Percentiles rank a stretch among this genome's conserved stretches.
phyloP scores from a whole-genome alignment of 2,888 invertebrate genomes.

The Uropetala carovei region DNA sequence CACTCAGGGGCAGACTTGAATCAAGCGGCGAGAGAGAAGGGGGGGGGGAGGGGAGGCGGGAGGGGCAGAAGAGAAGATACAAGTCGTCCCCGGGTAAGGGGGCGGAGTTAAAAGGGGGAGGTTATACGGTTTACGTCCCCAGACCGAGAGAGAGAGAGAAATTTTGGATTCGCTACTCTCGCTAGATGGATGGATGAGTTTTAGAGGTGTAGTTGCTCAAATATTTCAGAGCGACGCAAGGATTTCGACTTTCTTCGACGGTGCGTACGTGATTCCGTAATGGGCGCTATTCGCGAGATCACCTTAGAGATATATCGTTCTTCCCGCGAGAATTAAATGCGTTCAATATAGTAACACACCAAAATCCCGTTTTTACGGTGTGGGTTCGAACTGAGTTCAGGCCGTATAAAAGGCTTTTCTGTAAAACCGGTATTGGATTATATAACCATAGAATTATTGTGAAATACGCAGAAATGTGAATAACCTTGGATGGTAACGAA shows the following conservation, averaged over 20 bases:
- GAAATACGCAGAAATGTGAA: too few species aligned
- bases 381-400: too few species aligned
- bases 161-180: slow-evolving; percentile 69
- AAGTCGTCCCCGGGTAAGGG: slow-evolving; percentile 67
- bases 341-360: too few species aligned
- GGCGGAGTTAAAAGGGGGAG: slow-evolving; percentile 68
- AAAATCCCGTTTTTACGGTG: too few species aligned
- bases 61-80: slow-evolving; percentile 53
- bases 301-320: neutral
- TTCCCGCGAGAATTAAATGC: too few species aligned
- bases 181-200: slow-evolving; percentile 67
- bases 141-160: slow-evolving; percentile 69
- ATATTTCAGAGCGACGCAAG: neutral
- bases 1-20: slow-evolving; percentile 29
- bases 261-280: neutral
- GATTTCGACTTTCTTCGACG: neutral
- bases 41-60: slow-evolving; percentile 28
- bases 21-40: slow-evolving; percentile 47
- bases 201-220: neutral
- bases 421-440: too few species aligned
- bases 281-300: neutral
- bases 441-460: too few species aligned
- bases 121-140: slow-evolving; percentile 70
- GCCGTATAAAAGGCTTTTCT: too few species aligned
- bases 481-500: too few species aligned